Base-by-base conservation (phyloP, 2,888 invertebrate genomes). In the Stenchaetothrips biformis region DNA sequence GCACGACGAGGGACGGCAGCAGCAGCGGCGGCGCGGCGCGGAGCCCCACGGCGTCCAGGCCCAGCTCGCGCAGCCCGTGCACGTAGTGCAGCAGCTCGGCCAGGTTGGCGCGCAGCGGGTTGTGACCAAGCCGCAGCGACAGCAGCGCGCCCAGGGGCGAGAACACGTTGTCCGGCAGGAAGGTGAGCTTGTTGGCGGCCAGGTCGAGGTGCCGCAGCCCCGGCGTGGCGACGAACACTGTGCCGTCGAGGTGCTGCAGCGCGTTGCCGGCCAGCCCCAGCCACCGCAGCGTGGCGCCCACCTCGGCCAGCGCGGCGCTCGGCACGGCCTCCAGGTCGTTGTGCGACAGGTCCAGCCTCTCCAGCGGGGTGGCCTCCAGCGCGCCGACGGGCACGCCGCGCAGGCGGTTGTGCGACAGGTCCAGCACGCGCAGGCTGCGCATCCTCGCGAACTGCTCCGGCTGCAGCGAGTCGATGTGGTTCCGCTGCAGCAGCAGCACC, bases 81-180 rank as follows among this genome's bases (percentile, higher is more conserved):
- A 95, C 91, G 87, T 95, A 95, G 86, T 95, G 93, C 86, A 96
- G 94, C 79, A 96, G 90, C 87, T 96, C 95, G 85, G 94, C 94
- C 86, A 95, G 92, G 88, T 95, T 95, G 82, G 95, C 94, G 84
- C 95, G 92, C 82, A 96, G 88, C 59, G 92, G 91, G 88, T 96
- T 96, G 83, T 90, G 91, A 83, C 94, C 93, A 79, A 96, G 89
- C 87, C 96, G 95, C 84, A 96, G 88, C 84, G 92, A 91, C 83
- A 95, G 91, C 82, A 95, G 88, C 83, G 93, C 92, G 78, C 92
- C 92, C 80, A 96, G 89, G 85, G 94, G 93, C 47, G 93, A 93
- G 86, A 96, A 96, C 37, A 95, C 95, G 86, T 95, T 95, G 87
- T 96, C 96, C 3, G 95, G 95, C 83, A 96, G 87, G 82, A 95